Evolutionary conservation across 2,113 vertebrate genomes (phyloP).

Genomic region (Serinus canaria): DNA sequence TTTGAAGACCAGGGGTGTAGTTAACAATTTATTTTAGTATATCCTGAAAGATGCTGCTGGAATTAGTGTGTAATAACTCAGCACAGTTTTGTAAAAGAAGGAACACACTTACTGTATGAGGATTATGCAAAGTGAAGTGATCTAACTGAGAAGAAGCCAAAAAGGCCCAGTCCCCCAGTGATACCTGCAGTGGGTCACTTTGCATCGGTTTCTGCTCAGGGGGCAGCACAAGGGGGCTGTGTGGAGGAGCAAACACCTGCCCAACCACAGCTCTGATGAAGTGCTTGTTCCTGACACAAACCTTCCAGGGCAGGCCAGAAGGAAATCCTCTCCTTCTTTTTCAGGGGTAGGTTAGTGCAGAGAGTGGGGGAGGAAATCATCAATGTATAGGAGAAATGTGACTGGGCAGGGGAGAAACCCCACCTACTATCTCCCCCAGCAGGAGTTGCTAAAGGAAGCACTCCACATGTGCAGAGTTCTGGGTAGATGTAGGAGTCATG

Average conservation of each 20-base stretch:
- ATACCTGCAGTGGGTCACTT: neutral
- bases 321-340: neutral
- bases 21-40: slow-evolving; percentile 61
- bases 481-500: neutral
- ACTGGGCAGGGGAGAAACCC: neutral
- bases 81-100: neutral
- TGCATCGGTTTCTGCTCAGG: accelerated
- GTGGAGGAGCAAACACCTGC: neutral
- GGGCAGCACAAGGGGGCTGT: neutral
- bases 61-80: neutral
- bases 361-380: neutral
- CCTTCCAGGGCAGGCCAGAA: neutral
- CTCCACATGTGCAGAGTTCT: neutral
- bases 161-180: neutral
- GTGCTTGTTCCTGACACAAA: neutral
- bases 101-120: neutral
- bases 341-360: too few relatives aligned
- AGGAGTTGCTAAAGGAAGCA: neutral
- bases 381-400: accelerated
- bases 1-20: slow-evolving; percentile 35
- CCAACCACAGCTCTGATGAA: accelerated
- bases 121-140: neutral
- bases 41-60: neutral
- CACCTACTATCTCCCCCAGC: neutral
- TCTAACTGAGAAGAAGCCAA: neutral